Evolutionary conservation across 2,888 invertebrate genomes (phyloP), one percentile per base, ranked within the genome.

Genomic region (Norana najaformis): DNA sequence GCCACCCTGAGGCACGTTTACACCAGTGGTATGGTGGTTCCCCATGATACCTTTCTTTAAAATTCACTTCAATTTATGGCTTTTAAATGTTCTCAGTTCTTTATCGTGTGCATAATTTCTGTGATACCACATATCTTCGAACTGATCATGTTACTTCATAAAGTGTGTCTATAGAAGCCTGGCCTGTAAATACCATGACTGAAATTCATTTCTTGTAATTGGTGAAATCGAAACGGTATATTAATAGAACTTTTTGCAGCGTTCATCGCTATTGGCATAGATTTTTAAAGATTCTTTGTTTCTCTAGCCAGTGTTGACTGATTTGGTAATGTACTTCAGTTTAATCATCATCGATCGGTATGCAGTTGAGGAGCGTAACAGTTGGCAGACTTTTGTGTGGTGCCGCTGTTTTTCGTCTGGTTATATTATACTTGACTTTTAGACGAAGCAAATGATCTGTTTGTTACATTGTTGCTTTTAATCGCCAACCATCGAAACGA

Each of bases 201-300:
- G 69, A 69, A 69, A 69, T 69, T 69, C n/a, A n/a, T n/a, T 69
- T 30, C n/a, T n/a, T 69, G n/a, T 69, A n/a, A n/a, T 69, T n/a
- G 30, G n/a, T n/a, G n/a, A 69, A 30, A 8, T 69, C 47, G 69
- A 69, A 69, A 30, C n/a, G 69, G 16, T 69, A n/a, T n/a, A 30
- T 69, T 69, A n/a, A 69, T 20, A 23, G n/a, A 69, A 69, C 30
- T 5, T 69, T 69, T 69, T 69, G 69, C 69, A 30, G 69, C 69
- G 69, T n/a, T 69, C 69, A 69, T n/a, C 30, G 69, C 69, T 16
- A n/a, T 69, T 8, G n/a, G 69, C 20, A 23, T n/a, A n/a, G n/a
- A 69, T 69, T 69, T 30, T n/a, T n/a, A n/a, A n/a, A 1, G 8
- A 69, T n/a, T 69, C 30, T 69, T 30, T 53, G n/a, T 69, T 69